These are phyloP conservation scores for Nomada ferruginata DNA, from an alignment of 2,888 invertebrate genomes.

Conservation along the genomic window DNA sequence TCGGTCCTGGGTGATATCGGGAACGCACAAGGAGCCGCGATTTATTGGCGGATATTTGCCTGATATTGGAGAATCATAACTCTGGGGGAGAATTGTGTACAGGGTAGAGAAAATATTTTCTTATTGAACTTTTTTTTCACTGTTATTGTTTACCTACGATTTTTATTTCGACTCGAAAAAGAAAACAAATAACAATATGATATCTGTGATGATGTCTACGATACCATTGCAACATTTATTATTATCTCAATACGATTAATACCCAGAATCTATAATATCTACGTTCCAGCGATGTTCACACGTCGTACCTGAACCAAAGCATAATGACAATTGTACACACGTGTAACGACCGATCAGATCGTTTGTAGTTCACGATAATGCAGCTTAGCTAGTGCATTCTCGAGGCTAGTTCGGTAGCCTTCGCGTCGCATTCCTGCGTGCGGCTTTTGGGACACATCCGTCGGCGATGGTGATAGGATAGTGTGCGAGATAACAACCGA, in stretches of 20 bases:
- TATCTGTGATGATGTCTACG: too few species aligned
- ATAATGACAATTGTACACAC: background rate
- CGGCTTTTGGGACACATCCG: constrained; percentile 37
- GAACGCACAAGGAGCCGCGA: too few species aligned
- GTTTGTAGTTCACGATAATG: constrained; percentile 32
- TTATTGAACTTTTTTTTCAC: background rate
- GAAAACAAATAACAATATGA: too few species aligned
- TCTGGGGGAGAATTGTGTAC: too few species aligned
- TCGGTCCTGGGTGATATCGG: too few species aligned
- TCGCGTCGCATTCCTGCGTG: constrained; percentile 40
- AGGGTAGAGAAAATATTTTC: background rate
- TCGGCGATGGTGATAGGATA: constrained; percentile 18
- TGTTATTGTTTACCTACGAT: too few species aligned
- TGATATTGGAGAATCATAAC: background rate
- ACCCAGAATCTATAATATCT: too few species aligned
- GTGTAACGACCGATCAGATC: background rate
- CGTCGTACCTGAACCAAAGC: background rate
- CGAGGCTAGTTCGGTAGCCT: constrained; percentile 7
- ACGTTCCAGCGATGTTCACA: too few species aligned
- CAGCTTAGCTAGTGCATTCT: constrained; percentile 15
- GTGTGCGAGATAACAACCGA: constrained; percentile 48
- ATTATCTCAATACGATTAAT: too few species aligned
- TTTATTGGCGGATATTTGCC: background rate
- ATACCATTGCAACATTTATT: too few species aligned
- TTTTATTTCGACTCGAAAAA: too few species aligned